Evolutionary conservation across 2,888 invertebrate species (phyloP).

Genomic region (Cataglyphis rosenhaueri): DNA sequence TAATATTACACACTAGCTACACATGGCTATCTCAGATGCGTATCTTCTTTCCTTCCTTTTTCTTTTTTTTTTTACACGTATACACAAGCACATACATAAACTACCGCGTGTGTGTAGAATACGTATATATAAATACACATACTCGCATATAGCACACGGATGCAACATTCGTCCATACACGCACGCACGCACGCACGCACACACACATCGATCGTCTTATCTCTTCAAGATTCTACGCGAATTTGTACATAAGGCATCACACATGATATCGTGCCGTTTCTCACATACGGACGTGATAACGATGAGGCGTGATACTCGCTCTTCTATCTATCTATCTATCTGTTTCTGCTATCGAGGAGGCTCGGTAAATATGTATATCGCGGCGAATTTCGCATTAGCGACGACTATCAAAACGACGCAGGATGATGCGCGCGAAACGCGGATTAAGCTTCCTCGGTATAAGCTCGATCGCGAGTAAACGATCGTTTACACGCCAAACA

Average conservation of each 20-base stretch:
- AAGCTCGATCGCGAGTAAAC: conserved; percentile 36
- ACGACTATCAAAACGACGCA: conserved; percentile 44
- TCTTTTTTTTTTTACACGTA: conserved; percentile 63
- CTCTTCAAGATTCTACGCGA: conserved; percentile 56
- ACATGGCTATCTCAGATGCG: conserved; percentile 67
- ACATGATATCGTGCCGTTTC: conserved; percentile 62
- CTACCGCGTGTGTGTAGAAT: conserved; percentile 48
- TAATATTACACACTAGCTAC: conserved; percentile 74
- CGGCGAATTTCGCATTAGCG: conserved; percentile 41
- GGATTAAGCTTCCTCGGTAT: conserved; percentile 41
- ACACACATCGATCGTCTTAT: conserved; percentile 50
- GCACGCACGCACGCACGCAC: not conserved
- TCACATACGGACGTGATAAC: conserved; percentile 51
- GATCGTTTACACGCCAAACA: conserved; percentile 46
- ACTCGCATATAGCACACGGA: conserved; percentile 45
- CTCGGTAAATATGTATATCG: conserved; percentile 46
- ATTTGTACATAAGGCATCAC: conserved; percentile 76
- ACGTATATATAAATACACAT: conserved; percentile 57
- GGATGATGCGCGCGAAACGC: conserved; percentile 35
- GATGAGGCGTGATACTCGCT: conserved; percentile 49
- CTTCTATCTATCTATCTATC: conserved; percentile 52
- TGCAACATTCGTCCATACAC: conserved; percentile 17
- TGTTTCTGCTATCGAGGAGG: conserved; percentile 45
- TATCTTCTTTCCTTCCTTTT: conserved; percentile 43
- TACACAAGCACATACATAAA: conserved; percentile 65